A percentile compares a stretch with the other conserved stretches of the same genome.
phyloP scores from a whole-genome alignment of 92 coral and sea anemone genomes.

The Zoanthus gigantus region DNA sequence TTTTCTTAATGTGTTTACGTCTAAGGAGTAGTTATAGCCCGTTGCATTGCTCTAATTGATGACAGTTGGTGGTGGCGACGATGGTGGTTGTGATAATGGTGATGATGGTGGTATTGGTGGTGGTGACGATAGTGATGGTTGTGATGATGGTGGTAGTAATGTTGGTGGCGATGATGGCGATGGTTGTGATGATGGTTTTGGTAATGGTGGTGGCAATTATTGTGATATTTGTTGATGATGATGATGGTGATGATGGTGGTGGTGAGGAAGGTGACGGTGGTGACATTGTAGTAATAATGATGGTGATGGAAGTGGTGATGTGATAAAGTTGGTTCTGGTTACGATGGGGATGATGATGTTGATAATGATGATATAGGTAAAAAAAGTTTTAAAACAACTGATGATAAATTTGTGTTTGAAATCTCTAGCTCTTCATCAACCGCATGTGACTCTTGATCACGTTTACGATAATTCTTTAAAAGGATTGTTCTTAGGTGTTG shows the following conservation, averaged over 20 bases:
- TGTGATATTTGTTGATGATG: no score
- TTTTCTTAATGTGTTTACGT: not conserved
- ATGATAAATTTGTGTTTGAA: not conserved
- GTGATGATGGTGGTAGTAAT: not conserved
- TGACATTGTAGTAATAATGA: no score
- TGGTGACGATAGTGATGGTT: no score
- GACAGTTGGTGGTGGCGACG: no score
- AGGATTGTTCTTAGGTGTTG: conserved; percentile 77
- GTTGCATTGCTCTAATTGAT: no score
- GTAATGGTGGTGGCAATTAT: no score
- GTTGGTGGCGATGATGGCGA: not conserved
- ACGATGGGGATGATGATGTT: not conserved
- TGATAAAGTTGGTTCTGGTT: no score
- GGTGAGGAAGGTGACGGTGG: no score
- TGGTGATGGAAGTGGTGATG: not conserved
- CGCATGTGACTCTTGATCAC: conserved; percentile 87
- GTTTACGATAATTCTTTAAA: conserved; percentile 72
- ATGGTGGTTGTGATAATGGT: no score
- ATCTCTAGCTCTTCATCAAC: conserved; percentile 76
- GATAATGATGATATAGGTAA: not conserved
- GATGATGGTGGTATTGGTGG: no score
- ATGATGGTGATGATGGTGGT: not conserved
- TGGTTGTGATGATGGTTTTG: no score
- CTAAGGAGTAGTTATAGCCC: not conserved
- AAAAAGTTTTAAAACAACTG: not conserved